phyloP scores from a whole-genome alignment of 2,888 invertebrate genomes.

The Tholera decimalis region DNA sequence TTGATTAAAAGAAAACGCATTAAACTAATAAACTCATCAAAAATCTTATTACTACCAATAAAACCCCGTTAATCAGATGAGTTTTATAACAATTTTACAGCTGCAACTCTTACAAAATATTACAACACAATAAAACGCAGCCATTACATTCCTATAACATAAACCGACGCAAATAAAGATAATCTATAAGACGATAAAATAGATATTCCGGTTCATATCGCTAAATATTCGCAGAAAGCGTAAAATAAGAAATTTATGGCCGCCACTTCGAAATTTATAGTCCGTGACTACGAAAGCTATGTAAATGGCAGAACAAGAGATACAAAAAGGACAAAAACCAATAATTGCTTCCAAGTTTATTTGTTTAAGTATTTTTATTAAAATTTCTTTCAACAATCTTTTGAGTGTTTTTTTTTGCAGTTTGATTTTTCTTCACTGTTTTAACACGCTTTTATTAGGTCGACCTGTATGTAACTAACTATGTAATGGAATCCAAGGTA shows the following conservation, averaged over 20 bases:
- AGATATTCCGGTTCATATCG: conserved; percentile 66
- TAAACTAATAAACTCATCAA: conserved; percentile 5
- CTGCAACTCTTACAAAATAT: conserved; percentile 33
- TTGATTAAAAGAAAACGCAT: background rate
- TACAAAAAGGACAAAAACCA: conserved; percentile 62
- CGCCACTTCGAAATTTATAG: conserved; percentile 69
- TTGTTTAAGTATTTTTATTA: conserved; percentile 61
- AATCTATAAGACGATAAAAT: conserved; percentile 62
- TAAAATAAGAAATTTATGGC: conserved; percentile 74
- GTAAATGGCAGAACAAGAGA: conserved; percentile 66
- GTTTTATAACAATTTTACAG: conserved; percentile 32
- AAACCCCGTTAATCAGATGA: conserved; percentile 30
- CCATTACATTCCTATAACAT: conserved; percentile 44
- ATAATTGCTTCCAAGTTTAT: conserved; percentile 67
- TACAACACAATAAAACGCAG: conserved; percentile 48
- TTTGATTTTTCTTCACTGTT: conserved; percentile 8
- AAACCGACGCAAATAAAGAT: conserved; percentile 58
- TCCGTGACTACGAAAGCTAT: conserved; percentile 59
- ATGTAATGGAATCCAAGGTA: no score
- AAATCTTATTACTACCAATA: conserved; percentile 3
- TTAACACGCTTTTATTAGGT: no score
- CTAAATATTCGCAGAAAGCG: conserved; percentile 66
- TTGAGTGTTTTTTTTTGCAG: conserved; percentile 26
- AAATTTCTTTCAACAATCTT: conserved; percentile 52
- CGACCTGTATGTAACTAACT: no score